phyloP scores from a whole-genome alignment of 2,113 vertebrate species.

The Aphelocoma coerulescens region DNA sequence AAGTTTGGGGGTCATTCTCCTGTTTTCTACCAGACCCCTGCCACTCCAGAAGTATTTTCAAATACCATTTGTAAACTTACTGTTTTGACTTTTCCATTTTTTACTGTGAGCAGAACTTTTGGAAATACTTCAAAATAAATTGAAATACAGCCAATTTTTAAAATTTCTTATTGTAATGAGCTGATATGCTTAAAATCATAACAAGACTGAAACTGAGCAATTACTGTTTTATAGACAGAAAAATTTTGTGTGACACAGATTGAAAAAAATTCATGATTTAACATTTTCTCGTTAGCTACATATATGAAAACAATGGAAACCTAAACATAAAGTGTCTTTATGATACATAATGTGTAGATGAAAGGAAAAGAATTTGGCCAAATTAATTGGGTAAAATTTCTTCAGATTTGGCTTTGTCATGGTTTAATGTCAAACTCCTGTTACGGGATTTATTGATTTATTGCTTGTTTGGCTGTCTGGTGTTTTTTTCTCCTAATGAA shows the following conservation, averaged over 20 bases:
- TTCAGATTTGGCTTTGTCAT: background rate
- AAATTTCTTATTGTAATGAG: background rate
- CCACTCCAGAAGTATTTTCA: background rate
- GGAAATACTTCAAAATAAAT: background rate
- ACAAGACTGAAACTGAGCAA: background rate
- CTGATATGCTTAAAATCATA: background rate
- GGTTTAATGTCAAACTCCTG: background rate
- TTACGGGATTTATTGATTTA: background rate
- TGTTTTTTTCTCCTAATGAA: background rate
- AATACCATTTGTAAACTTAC: background rate
- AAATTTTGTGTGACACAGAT: background rate
- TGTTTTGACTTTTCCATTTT: background rate
- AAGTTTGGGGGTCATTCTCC: background rate
- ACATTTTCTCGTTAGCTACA: background rate
- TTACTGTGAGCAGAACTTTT: background rate
- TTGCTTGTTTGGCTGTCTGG: background rate
- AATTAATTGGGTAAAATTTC: background rate
- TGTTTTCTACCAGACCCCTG: background rate
- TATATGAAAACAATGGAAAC: background rate
- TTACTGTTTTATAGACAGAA: background rate
- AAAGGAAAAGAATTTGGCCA: background rate
- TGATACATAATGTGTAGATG: background rate
- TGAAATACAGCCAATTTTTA: background rate
- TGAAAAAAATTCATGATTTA: background rate
- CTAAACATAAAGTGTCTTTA: background rate